Base-by-base conservation (phyloP, 2,888 invertebrate species). In the Drosophila picticornis region DNA sequence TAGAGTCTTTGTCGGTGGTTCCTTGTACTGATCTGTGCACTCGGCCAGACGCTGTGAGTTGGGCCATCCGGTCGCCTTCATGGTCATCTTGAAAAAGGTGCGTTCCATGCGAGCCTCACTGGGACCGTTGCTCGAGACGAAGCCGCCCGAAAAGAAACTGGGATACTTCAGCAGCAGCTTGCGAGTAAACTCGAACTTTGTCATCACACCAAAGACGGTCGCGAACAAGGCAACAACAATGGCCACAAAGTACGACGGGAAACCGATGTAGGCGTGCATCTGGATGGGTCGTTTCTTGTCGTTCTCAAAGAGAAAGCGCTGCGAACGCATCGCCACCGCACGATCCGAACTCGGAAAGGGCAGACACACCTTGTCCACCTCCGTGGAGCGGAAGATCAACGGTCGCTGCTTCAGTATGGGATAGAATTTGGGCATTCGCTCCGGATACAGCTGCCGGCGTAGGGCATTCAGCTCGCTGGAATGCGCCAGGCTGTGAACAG, bases 311-410 rank as follows among this genome's bases (percentile, higher is more conserved):
- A 97, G 94, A 91, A 95, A 95, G 59, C 97, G 95, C 92, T 99
- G 98, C 0, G 97, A 96, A 55, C 99, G 95, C 91, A 95, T 94
- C n/a, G 96, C 95, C 0, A 99, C 96, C 2, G 98, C 96, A 71
- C 95, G 95, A 94, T 99, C 99, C 11, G 97, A 94, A 36, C 98
- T 97, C 0, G 95, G 95, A 94, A 99, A 98, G 0, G 97, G 96
- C 1, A 97, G 78, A 84, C 96, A 96, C 95, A 96, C 97, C 19
- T 86, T 90, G 51, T 89, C 80, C 4, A 93, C 90, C 4, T 94
- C 92, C 34, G 93, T 62, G 1, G 93, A 90, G 67, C 93, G 93
- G 91, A 96, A 96, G 29, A 96, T 65, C 0, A 94, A 50, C 0
- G 93, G 91, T 57, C 95, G 95, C 50, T 94, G 89, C 74, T 94